Conservation (phyloP, 1,140 invertebrate genomes). For the Lepidurus apus region DNA sequence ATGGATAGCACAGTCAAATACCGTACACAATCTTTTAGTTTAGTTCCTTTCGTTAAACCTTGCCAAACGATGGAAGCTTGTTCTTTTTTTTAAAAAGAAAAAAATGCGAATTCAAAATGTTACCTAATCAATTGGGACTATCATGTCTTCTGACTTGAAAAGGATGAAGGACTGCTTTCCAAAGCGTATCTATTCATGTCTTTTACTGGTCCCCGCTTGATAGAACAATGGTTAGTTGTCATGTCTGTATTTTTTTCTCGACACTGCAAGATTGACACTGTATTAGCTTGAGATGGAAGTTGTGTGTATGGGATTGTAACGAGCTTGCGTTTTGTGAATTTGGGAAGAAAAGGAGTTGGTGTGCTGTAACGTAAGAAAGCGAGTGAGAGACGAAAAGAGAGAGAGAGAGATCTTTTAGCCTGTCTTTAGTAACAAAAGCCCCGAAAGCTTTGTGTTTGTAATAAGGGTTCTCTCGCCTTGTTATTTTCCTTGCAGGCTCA, state of each 20-base stretch:
- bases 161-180: neutral
- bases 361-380: neutral
- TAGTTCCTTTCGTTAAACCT: too few relatives aligned
- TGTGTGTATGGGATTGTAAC: neutral
- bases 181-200: conserved; percentile 20
- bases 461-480: conserved; percentile 39
- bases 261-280: neutral
- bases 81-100: neutral
- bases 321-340: conserved; percentile 2
- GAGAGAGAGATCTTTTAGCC: conserved; percentile 20
- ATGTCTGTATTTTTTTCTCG: conserved; percentile 22
- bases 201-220: neutral
- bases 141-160: neutral
- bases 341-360: neutral
- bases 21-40: too few relatives aligned
- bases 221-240: neutral
- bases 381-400: conserved; percentile 24
- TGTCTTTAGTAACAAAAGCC: conserved; percentile 34
- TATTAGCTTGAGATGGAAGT: neutral
- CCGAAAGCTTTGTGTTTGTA: conserved; percentile 34
- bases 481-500: conserved; percentile 37
- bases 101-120: too few relatives aligned
- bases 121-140: too few relatives aligned
- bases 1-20: too few relatives aligned
- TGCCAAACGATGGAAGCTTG: neutral